phyloP scores from a whole-genome alignment of 2,797 vertebrate genomes.

The Benthosema pterotum region DNA sequence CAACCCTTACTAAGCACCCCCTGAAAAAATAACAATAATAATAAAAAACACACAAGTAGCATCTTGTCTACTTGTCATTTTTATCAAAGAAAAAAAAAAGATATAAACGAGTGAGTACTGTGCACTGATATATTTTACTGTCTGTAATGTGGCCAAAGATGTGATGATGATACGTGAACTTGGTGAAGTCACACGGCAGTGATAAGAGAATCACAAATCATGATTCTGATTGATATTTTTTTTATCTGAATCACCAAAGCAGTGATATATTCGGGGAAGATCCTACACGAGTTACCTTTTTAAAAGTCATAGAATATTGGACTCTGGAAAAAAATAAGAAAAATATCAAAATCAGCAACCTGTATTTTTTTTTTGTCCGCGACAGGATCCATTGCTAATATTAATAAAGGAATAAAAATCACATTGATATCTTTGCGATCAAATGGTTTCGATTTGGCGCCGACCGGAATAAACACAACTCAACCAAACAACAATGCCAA shows the following conservation, averaged over 20 bases:
- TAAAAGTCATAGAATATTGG: conserved; percentile 90
- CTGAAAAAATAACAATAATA: too few species aligned
- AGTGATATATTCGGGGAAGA: conserved; percentile 44
- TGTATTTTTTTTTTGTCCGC: conserved; percentile 62
- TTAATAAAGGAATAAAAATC: conserved; percentile 68
- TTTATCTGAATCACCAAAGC: neutral
- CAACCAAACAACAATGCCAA: conserved; percentile 90
- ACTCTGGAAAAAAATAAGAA: too few species aligned
- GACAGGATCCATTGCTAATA: conserved; percentile 84
- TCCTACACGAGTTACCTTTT: conserved; percentile 60
- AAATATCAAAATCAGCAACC: conserved; percentile 89
- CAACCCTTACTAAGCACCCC: too few species aligned
- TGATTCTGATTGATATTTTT: too few species aligned
- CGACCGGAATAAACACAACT: conserved; percentile 83
- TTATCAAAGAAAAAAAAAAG: neutral
- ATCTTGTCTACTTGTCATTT: neutral
- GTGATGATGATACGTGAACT: too few species aligned
- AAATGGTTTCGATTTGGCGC: conserved; percentile 88
- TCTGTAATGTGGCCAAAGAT: neutral
- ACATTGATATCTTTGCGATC: conserved; percentile 65
- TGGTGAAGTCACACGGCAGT: neutral
- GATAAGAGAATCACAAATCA: too few species aligned
- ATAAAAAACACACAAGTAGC: too few species aligned
- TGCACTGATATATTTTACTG: neutral
- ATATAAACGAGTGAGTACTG: neutral